Evolutionary conservation across 2,888 invertebrate species (phyloP).

Genomic region (Macaria liturata): DNA sequence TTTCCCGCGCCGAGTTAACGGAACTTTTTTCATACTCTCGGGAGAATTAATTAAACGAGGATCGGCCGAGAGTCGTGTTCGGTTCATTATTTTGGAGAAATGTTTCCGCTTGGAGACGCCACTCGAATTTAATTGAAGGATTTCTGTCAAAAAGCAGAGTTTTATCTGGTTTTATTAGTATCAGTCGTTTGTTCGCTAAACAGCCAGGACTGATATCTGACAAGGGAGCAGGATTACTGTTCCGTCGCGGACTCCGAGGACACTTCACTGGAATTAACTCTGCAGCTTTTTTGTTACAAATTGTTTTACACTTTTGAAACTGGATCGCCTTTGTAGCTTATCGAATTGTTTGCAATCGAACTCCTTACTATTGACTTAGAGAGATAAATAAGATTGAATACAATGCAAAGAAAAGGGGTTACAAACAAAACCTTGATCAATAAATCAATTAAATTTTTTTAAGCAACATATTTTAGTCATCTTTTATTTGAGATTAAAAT

Average conservation of each 20-base stretch:
- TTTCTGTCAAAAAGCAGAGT: constrained; percentile 9
- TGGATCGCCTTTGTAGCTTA: not conserved
- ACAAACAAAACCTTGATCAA: too few species aligned
- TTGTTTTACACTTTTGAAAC: constrained; percentile 1
- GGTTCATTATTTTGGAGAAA: constrained; percentile 48
- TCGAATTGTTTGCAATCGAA: too few species aligned
- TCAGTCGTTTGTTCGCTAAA: constrained; percentile 10
- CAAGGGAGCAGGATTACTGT: constrained; percentile 22
- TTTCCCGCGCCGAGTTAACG: constrained; percentile 56
- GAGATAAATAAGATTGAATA: too few species aligned
- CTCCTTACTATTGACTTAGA: too few species aligned
- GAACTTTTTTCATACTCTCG: constrained; percentile 55
- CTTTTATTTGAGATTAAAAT: too few species aligned
- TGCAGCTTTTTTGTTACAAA: constrained; percentile 6
- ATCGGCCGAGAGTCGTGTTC: constrained; percentile 56
- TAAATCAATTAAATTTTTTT: too few species aligned
- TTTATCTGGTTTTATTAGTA: constrained; percentile 12
- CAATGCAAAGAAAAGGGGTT: too few species aligned
- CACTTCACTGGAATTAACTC: constrained; percentile 2
- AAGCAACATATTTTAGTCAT: too few species aligned
- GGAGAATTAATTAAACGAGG: constrained; percentile 64
- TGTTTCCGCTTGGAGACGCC: constrained; percentile 18
- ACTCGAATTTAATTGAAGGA: constrained; percentile 21
- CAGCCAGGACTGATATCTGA: constrained; percentile 14
- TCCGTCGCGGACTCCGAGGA: constrained; percentile 6